Base-by-base conservation (phyloP, 1,140 invertebrate species). In the Leptoteleia sp. region DNA sequence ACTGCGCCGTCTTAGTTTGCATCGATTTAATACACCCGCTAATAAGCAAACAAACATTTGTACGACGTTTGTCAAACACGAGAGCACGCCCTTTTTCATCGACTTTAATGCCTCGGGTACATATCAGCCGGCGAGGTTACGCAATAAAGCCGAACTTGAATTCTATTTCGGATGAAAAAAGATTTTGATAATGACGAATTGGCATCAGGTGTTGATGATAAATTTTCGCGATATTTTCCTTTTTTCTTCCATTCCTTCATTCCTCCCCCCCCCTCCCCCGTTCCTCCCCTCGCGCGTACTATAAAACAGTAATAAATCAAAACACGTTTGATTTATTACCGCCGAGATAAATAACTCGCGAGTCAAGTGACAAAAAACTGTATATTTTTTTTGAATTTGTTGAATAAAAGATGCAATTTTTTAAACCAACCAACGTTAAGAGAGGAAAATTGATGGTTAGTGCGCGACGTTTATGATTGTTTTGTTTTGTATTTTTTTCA, bases 1-100 rank as follows among this genome's bases (percentile, higher is more conserved):
- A 22, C 19, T 22, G 19, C 2, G 19, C 2, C 2, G 19, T 22
- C 19, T 2, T 2, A 22, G 19, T 22, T 22, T 5, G 5, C n/a
- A n/a, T n/a, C n/a, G n/a, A n/a, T n/a, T n/a, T n/a, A n/a, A n/a
- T n/a, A n/a, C n/a, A n/a, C n/a, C 17, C 8, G 40, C 27, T 45
- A 61, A 61, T 42, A 4, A 47, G 29, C 16, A 12, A 45, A 15
- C 9, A 61, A 61, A 48, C 19, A 61, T 1, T 37, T 8, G 17
- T 5, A 11, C 29, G 42, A 47, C 57, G 57, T 9, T 48, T 12
- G 16, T 8, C 48, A 67, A 52, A 67, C 29, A 45, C 13, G 8
- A 67, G 8, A 67, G 17, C 48, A 25, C 62, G 22, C 62, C 62
- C 62, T 54, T 67, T 67, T 54, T 67, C 62, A 45, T 67, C 29